These are phyloP conservation scores for Rhea americana DNA, from an alignment of 2,113 vertebrate species.

Conservation along the genomic window DNA sequence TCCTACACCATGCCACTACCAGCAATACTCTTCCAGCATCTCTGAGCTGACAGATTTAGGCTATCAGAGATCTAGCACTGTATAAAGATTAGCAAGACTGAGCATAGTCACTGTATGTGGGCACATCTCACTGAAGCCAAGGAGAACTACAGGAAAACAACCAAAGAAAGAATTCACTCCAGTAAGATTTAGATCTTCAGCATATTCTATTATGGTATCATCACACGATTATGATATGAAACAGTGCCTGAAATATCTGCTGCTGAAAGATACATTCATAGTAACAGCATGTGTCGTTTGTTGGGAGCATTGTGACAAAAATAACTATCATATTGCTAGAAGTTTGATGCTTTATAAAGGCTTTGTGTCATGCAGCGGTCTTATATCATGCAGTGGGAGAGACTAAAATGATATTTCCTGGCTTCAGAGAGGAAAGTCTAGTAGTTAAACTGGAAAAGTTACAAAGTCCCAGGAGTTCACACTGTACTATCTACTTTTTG, in stretches of 20 bases:
- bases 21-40: neutral
- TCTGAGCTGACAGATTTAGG: neutral
- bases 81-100: neutral
- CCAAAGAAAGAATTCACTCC: slow-evolving; percentile 43
- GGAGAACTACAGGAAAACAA: slow-evolving; percentile 31
- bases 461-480: neutral
- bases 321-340: slow-evolving; percentile 46
- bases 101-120: neutral
- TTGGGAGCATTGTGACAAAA: slow-evolving; percentile 65
- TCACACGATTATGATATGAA: slow-evolving; percentile 47
- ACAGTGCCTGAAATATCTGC: slow-evolving; percentile 61
- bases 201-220: slow-evolving; percentile 55
- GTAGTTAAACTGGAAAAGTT: slow-evolving; percentile 1
- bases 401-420: slow-evolving; percentile 24
- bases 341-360: slow-evolving; percentile 54
- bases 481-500: neutral
- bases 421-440: slow-evolving; percentile 19
- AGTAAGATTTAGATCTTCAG: slow-evolving; percentile 39
- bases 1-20: neutral
- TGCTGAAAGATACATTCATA: slow-evolving; percentile 65
- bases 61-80: neutral
- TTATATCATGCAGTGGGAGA: slow-evolving; percentile 46
- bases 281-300: slow-evolving; percentile 63
- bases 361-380: slow-evolving; percentile 19
- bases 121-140: neutral